Evolutionary conservation across 2,797 vertebrate species (phyloP).

Genomic region (Chaenodraco wilsoni): DNA sequence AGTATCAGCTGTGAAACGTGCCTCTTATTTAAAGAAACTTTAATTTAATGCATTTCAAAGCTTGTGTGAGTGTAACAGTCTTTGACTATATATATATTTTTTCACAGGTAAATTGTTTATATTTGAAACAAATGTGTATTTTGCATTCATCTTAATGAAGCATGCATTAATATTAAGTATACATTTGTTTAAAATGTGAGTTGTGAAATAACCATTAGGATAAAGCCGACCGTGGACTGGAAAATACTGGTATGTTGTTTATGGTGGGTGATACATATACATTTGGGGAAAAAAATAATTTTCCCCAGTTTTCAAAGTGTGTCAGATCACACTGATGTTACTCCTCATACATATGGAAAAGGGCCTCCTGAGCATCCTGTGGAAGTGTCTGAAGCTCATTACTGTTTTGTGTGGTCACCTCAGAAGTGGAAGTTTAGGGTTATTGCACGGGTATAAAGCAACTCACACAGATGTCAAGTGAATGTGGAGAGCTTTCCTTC

Average conservation of each 20-base stretch:
- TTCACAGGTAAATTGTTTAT: slow-evolving; percentile 39
- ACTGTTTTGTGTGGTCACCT: slow-evolving; percentile 47
- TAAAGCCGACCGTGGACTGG: slow-evolving; percentile 10
- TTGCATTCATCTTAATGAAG: slow-evolving; percentile 10
- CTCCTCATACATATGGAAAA: slow-evolving; percentile 48
- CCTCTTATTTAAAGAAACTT: slow-evolving; percentile 11
- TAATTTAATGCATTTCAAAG: slow-evolving; percentile 14
- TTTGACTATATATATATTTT: slow-evolving; percentile 28
- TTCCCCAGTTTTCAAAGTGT: slow-evolving; percentile 40
- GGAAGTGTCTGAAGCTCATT: slow-evolving; percentile 52
- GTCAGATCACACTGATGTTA: slow-evolving; percentile 43
- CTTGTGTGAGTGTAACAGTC: slow-evolving; percentile 31
- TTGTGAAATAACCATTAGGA: neutral
- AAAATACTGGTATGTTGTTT: slow-evolving; percentile 9
- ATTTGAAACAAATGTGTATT: slow-evolving; percentile 8
- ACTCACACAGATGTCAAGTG: slow-evolving; percentile 49
- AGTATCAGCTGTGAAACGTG: slow-evolving; percentile 26
- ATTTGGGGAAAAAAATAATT: slow-evolving; percentile 26
- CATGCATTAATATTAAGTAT: slow-evolving; percentile 21
- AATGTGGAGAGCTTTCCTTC: slow-evolving; percentile 23
- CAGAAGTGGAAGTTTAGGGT: slow-evolving; percentile 62
- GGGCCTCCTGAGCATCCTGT: slow-evolving; percentile 49
- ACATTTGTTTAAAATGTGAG: slow-evolving; percentile 14
- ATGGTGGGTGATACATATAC: slow-evolving; percentile 18
- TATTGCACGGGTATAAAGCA: slow-evolving; percentile 65